Evolutionary conservation across 2,797 vertebrate species (phyloP).

Genomic region (Dromococcyx pavoninus): DNA sequence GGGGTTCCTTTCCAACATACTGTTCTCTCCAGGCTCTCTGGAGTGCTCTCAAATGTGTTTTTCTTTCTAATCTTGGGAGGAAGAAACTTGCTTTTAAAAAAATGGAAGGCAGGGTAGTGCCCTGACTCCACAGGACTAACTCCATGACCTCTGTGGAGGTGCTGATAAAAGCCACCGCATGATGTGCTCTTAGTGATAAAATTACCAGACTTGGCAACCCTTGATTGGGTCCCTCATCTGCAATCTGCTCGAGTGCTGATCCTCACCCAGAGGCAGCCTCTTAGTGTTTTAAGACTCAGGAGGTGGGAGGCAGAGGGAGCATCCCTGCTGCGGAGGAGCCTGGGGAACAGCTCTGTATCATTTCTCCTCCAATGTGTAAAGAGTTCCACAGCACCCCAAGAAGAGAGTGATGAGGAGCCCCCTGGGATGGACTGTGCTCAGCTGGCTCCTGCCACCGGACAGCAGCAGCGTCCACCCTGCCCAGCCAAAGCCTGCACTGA

Average conservation of each 20-base stretch:
- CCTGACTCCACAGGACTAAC: background rate
- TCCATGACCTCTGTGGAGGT: background rate
- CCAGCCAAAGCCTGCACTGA: background rate
- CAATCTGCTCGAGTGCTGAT: background rate
- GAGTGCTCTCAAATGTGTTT: background rate
- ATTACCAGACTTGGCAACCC: background rate
- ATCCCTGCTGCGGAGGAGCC: background rate
- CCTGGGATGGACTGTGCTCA: background rate
- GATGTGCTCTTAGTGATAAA: background rate
- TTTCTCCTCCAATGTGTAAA: background rate
- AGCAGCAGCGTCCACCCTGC: background rate
- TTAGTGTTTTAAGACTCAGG: background rate
- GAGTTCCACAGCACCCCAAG: background rate
- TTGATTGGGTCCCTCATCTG: background rate
- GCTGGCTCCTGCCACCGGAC: background rate
- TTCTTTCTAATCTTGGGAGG: background rate
- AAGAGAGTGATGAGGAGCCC: background rate
- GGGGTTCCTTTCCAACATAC: background rate
- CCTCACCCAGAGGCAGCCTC: background rate
- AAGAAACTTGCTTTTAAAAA: background rate
- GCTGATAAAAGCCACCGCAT: background rate
- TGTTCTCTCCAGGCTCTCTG: background rate
- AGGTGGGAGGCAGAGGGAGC: background rate
- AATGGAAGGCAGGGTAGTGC: background rate
- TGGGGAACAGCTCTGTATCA: fast-evolving